Evolutionary conservation across 1,140 invertebrate genomes (phyloP), one percentile per base, ranked within the genome.

Genomic region (Propsilocerus akamusi): DNA sequence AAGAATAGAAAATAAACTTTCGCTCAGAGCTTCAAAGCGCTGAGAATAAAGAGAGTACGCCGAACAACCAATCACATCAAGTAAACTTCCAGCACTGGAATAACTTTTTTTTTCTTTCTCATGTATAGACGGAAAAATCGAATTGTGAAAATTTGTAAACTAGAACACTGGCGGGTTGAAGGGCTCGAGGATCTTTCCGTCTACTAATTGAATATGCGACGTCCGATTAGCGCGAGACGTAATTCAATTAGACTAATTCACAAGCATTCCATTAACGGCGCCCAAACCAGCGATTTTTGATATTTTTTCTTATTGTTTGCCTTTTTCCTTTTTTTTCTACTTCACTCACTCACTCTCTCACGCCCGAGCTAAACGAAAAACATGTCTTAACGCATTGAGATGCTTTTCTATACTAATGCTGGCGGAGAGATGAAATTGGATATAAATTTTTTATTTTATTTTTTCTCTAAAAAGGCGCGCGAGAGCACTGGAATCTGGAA

Each of bases 161-260:
- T 41, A 41, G 3, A 7, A 17, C 34, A 20, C 20, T 41, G 8
- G 34, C 17, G 14, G 34, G 22, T n/a, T 41, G 34, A 41, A 41
- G n/a, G n/a, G n/a, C 14, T 41, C 5, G 22, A 37, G 6, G 22
- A 20, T 41, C 17, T 41, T 30, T 12, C 28, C 11, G 28, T 30
- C 3, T 30, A 30, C 14, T 41, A 41, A 41, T 41, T 41, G 5
- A 41, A 41, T 41, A 41, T 41, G 14, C 14, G 34, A 8, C n/a
- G 17, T 17, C n/a, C n/a, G n/a, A n/a, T n/a, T n/a, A n/a, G n/a
- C n/a, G n/a, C n/a, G n/a, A 20, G n/a, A n/a, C 8, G 17, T 41
- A 41, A 41, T 41, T 41, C 10, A 41, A 41, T 41, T 41, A 41
- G 17, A 20, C 34, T 41, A 41, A 41, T 41, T 41, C 34, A 41